These are phyloP conservation scores for Scarus forsteni DNA, from an alignment of 2,797 vertebrate species.

Conservation along the genomic window DNA sequence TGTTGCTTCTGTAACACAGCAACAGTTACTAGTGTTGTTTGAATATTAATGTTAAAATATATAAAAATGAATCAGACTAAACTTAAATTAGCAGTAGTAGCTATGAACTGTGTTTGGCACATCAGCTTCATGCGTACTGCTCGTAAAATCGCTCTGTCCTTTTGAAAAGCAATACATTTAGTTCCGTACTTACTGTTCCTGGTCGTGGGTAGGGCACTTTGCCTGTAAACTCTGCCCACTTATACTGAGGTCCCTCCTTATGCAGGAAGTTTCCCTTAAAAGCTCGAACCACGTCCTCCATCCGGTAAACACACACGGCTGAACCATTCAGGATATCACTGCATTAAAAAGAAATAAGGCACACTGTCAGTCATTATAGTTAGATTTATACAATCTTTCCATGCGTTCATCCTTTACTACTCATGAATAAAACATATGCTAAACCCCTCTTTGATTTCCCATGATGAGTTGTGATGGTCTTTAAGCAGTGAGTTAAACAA, in stretches of 20 bases:
- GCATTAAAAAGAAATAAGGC: slow-evolving; percentile 11
- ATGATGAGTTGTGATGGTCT: slow-evolving; percentile 19
- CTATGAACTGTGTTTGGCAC: no score
- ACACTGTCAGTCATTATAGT: slow-evolving; percentile 24
- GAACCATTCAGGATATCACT: slow-evolving; percentile 88
- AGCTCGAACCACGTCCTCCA: slow-evolving; percentile 85
- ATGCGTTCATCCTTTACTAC: neutral
- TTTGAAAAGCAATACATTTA: no score
- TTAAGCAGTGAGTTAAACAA: slow-evolving; percentile 26
- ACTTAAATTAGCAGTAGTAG: no score
- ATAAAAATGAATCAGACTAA: no score
- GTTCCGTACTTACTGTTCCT: slow-evolving; percentile 83
- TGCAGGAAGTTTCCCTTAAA: slow-evolving; percentile 89
- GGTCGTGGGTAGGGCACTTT: slow-evolving; percentile 87
- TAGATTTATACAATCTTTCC: slow-evolving; percentile 5
- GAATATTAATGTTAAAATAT: no score
- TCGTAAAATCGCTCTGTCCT: no score
- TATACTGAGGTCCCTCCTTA: slow-evolving; percentile 88
- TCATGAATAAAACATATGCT: slow-evolving; percentile 6
- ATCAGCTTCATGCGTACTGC: no score
- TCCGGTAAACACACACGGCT: slow-evolving; percentile 86
- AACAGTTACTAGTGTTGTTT: no score
- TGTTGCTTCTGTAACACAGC: no score
- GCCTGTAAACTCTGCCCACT: slow-evolving; percentile 87
- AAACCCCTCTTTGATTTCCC: slow-evolving; percentile 15